These are phyloP conservation scores for Gryllus bimaculatus DNA, from an alignment of 1,140 invertebrate species.

Conservation along the genomic window DNA sequence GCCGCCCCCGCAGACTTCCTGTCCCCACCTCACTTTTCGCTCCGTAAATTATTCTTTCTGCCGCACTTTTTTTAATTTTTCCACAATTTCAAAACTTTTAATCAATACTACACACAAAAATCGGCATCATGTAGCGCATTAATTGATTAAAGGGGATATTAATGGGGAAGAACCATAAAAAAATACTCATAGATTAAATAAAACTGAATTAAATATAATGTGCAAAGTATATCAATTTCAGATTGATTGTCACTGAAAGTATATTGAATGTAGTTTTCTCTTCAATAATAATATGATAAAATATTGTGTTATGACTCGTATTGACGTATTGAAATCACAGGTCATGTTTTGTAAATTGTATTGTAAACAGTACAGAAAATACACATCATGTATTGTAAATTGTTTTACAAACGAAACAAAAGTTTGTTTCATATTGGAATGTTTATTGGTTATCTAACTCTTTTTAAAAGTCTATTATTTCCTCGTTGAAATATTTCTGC, in stretches of 20 bases:
- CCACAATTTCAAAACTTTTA: neutral
- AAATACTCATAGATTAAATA: too few relatives aligned
- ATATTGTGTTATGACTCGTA: too few relatives aligned
- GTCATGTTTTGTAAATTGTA: too few relatives aligned
- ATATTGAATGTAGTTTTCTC: too few relatives aligned
- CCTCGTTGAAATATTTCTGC: neutral
- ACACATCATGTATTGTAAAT: neutral
- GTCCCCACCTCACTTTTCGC: neutral
- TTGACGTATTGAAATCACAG: neutral
- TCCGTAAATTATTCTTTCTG: neutral
- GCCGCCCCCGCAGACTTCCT: too few relatives aligned
- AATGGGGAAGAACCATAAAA: neutral
- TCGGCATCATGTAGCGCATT: neutral
- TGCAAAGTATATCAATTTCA: too few relatives aligned
- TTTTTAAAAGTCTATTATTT: neutral
- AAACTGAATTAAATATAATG: too few relatives aligned
- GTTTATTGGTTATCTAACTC: neutral
- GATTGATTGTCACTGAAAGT: too few relatives aligned
- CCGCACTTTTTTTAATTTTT: neutral
- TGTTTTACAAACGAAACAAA: neutral
- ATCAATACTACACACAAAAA: too few relatives aligned
- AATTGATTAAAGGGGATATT: too few relatives aligned
- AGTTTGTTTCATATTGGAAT: neutral
- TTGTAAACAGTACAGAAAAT: neutral
- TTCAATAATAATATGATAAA: too few relatives aligned